Evolutionary conservation across 2,113 vertebrate genomes (phyloP).

Genomic region (Acinonyx jubatus): DNA sequence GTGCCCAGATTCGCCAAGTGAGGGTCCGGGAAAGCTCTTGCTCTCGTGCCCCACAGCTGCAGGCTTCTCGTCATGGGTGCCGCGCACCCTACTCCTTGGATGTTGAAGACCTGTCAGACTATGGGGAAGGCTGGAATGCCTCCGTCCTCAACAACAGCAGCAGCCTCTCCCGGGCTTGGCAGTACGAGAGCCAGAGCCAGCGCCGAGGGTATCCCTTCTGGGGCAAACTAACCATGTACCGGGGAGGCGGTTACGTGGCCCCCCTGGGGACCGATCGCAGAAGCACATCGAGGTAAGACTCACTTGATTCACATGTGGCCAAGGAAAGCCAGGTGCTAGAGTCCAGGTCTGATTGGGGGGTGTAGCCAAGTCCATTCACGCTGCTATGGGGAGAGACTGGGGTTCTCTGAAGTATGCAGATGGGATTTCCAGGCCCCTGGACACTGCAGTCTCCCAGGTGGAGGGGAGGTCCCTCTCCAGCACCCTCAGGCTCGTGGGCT

Average conservation of each 20-base stretch:
- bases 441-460: background rate
- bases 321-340: background rate
- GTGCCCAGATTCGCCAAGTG: conserved; percentile 93
- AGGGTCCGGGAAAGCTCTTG: conserved; percentile 91
- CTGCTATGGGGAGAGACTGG: background rate
- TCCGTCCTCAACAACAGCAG: conserved; percentile 76
- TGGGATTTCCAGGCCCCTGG: background rate
- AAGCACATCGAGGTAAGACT: conserved; percentile 89
- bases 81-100: conserved; percentile 90
- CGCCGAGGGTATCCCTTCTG: conserved; percentile 88
- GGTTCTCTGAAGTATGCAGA: background rate
- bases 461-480: background rate
- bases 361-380: background rate
- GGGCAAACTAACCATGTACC: conserved; percentile 90
- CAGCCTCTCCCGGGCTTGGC: conserved; percentile 85
- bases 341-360: fast-evolving
- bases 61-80: conserved; percentile 82
- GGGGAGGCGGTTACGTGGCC: conserved; percentile 93
- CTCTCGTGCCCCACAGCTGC: conserved; percentile 82
- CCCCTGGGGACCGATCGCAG: conserved; percentile 88
- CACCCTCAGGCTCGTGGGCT: background rate
- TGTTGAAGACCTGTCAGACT: conserved; percentile 89
- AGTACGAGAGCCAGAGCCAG: conserved; percentile 89
- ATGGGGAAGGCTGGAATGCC: conserved; percentile 89
- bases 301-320: background rate